phyloP scores from a whole-genome alignment of 2,797 vertebrate species.

The Epinephelus malabaricus region DNA sequence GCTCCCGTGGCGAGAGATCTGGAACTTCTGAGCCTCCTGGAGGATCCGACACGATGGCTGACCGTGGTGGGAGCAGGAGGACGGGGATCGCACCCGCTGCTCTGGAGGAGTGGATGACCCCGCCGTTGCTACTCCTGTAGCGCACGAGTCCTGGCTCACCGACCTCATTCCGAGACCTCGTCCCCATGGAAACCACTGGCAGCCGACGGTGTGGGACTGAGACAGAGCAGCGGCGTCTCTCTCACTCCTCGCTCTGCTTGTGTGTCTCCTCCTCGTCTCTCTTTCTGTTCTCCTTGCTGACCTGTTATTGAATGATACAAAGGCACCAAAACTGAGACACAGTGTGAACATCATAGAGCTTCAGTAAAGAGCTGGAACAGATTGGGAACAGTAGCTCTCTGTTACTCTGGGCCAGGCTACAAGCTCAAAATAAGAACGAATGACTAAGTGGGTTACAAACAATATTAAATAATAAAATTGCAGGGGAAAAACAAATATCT shows the following conservation, averaged over 20 bases:
- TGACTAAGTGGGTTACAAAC: background rate
- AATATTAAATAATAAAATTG: background rate
- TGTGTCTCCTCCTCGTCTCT: slow-evolving; percentile 63
- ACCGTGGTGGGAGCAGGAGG: slow-evolving; percentile 63
- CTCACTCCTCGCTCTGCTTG: slow-evolving; percentile 64
- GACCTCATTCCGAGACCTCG: slow-evolving; percentile 65
- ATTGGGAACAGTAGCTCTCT: too few relatives aligned
- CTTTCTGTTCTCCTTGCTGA: slow-evolving; percentile 58
- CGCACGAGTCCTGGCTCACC: slow-evolving; percentile 68
- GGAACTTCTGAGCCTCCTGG: slow-evolving; percentile 87
- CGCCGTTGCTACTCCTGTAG: slow-evolving; percentile 14
- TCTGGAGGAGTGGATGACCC: slow-evolving; percentile 60
- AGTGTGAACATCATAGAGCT: background rate
- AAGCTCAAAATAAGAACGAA: background rate
- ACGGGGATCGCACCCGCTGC: slow-evolving; percentile 42
- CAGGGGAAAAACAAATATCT: background rate
- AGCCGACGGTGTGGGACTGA: slow-evolving; percentile 78
- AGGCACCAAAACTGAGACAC: background rate
- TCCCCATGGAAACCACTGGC: slow-evolving; percentile 82
- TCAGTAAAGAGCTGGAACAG: background rate
- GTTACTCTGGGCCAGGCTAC: background rate
- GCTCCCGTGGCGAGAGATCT: slow-evolving; percentile 86
- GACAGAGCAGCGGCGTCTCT: slow-evolving; percentile 78
- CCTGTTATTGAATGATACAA: slow-evolving; percentile 42
- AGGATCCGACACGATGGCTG: slow-evolving; percentile 74